phyloP scores from a whole-genome alignment of 2,797 vertebrate genomes.

The Bucorvus abyssinicus region DNA sequence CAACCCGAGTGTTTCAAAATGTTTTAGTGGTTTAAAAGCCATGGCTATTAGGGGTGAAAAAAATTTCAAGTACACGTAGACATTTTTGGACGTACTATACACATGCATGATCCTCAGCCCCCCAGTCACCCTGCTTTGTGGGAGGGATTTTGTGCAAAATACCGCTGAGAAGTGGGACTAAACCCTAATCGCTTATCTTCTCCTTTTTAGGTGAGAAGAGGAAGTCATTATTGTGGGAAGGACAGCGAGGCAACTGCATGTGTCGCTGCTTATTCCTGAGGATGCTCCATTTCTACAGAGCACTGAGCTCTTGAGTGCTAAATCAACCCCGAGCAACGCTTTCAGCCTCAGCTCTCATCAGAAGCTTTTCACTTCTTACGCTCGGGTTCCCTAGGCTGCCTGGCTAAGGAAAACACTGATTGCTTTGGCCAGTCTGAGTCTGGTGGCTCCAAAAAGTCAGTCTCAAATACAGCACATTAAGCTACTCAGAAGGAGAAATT shows the following conservation, averaged over 20 bases:
- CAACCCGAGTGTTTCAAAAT: background rate
- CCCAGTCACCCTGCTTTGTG: background rate
- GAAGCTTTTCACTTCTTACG: background rate
- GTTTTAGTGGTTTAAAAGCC: background rate
- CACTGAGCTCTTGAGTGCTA: background rate
- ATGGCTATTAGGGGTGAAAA: background rate
- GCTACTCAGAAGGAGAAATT: background rate
- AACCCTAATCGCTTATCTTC: background rate
- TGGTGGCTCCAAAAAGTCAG: background rate
- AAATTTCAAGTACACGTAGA: background rate
- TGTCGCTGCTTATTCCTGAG: background rate
- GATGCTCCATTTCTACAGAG: background rate
- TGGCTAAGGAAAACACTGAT: background rate
- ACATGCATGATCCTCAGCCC: background rate
- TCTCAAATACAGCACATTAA: background rate
- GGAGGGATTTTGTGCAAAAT: background rate
- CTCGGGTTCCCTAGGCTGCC: background rate
- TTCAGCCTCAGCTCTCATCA: slow-evolving; percentile 1
- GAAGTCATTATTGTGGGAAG: background rate
- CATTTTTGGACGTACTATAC: background rate
- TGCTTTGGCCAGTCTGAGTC: slow-evolving; percentile 24
- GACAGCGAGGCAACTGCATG: background rate
- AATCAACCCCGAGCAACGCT: background rate
- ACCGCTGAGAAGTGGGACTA: background rate
- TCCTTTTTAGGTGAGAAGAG: background rate